These are phyloP conservation scores for Apotomis betuletana DNA, from an alignment of 2,888 invertebrate genomes.

Conservation along the genomic window DNA sequence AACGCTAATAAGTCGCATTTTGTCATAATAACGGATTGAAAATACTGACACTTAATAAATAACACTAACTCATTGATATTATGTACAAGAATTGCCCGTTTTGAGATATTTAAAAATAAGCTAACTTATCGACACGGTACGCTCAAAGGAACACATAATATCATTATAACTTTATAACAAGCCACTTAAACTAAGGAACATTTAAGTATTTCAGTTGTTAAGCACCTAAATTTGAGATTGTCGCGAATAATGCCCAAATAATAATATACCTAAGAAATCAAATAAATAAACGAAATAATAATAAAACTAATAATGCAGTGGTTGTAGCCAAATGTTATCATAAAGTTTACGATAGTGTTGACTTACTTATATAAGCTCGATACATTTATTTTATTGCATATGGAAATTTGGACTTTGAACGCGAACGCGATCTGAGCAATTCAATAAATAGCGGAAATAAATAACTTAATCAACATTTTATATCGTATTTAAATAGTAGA, in stretches of 20 bases:
- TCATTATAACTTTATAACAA: conserved; percentile 5
- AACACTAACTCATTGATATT: neutral
- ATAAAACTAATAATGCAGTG: neutral
- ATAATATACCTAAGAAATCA: neutral
- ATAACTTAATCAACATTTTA: neutral
- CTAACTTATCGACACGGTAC: conserved; percentile 21
- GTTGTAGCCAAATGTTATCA: conserved; percentile 32
- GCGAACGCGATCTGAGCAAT: neutral
- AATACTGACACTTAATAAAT: no score
- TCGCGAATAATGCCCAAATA: neutral
- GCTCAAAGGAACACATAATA: conserved; percentile 17
- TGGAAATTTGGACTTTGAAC: conserved; percentile 10
- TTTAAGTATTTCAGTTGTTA: conserved; percentile 30
- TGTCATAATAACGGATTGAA: no score
- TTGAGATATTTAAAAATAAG: conserved; percentile 6
- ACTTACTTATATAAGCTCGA: conserved; percentile 39
- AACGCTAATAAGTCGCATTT: no score
- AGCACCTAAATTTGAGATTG: conserved; percentile 28
- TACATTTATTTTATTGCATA: conserved; percentile 25
- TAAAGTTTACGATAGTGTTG: conserved; percentile 11
- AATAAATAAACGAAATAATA: neutral
- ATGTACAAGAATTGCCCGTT: neutral
- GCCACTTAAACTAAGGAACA: conserved; percentile 9
- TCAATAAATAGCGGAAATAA: neutral
- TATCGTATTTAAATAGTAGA: no score